Conservation (phyloP, 1,140 invertebrate genomes). For the Trichonephila clavata region DNA sequence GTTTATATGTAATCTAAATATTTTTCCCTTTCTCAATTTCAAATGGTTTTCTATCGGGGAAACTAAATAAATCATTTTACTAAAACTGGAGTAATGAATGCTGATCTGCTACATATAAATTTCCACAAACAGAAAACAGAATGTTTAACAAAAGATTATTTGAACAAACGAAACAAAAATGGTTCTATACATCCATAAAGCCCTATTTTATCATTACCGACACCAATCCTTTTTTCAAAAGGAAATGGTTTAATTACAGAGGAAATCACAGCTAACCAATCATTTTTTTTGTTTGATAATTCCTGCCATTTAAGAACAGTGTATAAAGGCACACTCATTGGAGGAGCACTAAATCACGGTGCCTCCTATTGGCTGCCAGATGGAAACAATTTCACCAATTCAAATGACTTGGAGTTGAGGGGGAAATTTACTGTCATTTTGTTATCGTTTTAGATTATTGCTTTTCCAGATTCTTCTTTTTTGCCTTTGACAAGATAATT, state of each 20-base stretch:
- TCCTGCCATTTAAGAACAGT: neutral
- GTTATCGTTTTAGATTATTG: slow-evolving; percentile 34
- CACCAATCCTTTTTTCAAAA: neutral
- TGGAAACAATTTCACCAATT: slow-evolving; percentile 35
- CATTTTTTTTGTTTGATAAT: neutral
- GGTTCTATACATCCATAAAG: neutral
- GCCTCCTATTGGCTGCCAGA: neutral
- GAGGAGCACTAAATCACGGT: neutral
- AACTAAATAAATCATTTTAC: no score
- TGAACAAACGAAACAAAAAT: neutral
- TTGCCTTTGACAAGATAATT: slow-evolving; percentile 52
- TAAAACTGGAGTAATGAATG: no score
- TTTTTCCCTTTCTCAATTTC: no score
- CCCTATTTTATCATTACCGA: neutral
- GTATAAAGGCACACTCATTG: neutral
- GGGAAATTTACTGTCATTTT: slow-evolving; percentile 18
- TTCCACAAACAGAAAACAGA: no score
- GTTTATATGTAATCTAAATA: no score
- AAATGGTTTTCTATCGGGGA: no score
- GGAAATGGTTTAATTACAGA: neutral
- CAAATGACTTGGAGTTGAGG: neutral
- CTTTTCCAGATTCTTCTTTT: neutral
- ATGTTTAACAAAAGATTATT: no score
- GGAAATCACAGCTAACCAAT: neutral
- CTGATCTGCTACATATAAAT: no score